These are phyloP conservation scores for Drosophila auraria DNA, from an alignment of 1,140 invertebrate species.

Conservation along the genomic window DNA sequence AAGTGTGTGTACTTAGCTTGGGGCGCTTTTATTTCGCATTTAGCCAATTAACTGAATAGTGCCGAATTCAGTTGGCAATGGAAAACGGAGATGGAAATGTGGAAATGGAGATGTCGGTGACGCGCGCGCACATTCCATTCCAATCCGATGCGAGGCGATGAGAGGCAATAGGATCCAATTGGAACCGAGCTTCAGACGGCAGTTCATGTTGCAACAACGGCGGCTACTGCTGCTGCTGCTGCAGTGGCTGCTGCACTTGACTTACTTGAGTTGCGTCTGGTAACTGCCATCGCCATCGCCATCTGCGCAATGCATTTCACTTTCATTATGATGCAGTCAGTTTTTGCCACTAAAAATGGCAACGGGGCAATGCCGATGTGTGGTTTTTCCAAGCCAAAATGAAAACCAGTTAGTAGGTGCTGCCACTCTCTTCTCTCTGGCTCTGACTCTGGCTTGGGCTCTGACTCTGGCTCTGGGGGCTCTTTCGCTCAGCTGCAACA, in stretches of 20 bases:
- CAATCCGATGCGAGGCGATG: slow-evolving; percentile 46
- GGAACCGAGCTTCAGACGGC: slow-evolving; percentile 34
- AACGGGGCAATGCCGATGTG: slow-evolving; percentile 74
- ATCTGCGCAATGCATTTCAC: slow-evolving; percentile 83
- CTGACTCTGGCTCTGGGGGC: slow-evolving; percentile 2
- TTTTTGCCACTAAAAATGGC: slow-evolving; percentile 83
- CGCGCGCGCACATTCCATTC: slow-evolving; percentile 61
- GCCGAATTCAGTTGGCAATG: slow-evolving; percentile 54
- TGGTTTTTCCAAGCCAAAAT: slow-evolving; percentile 82
- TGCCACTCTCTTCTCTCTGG: slow-evolving; percentile 36
- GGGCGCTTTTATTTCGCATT: slow-evolving; percentile 45
- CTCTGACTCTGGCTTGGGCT: neutral
- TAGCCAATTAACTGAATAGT: slow-evolving; percentile 73
- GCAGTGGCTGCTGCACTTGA: slow-evolving; percentile 69
- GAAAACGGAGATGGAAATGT: slow-evolving; percentile 26
- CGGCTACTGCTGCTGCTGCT: slow-evolving; percentile 30
- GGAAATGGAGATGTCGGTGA: slow-evolving; percentile 58
- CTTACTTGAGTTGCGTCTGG: slow-evolving; percentile 69
- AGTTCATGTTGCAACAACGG: slow-evolving; percentile 61
- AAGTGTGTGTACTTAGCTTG: slow-evolving; percentile 41
- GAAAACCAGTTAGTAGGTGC: slow-evolving; percentile 70
- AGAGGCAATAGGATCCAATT: slow-evolving; percentile 62
- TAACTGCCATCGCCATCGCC: slow-evolving; percentile 72
- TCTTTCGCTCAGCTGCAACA: slow-evolving; percentile 58
- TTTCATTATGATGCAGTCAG: slow-evolving; percentile 83